A percentile compares a stretch with the other conserved stretches of the same genome.
Conservation (phyloP, 2,888 invertebrate species). For the Gryllus longicercus region DNA sequence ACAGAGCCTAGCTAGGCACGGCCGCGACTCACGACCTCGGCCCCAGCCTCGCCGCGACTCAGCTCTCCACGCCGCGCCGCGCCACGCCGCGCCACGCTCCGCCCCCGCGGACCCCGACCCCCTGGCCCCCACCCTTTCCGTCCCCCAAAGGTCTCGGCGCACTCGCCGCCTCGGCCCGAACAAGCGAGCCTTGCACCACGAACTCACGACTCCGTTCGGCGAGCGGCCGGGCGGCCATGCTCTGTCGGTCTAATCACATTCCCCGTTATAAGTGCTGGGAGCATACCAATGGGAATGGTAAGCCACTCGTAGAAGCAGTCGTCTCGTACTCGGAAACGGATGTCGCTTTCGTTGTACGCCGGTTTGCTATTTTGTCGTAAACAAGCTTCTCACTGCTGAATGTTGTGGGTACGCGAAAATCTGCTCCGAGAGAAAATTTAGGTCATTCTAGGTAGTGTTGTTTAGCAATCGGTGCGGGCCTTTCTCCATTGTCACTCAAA, state of each 20-base stretch:
- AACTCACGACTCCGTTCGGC: background rate
- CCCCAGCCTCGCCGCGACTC: background rate
- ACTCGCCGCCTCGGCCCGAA: background rate
- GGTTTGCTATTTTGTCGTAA: too few relatives aligned
- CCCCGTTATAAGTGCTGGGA: background rate
- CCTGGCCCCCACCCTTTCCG: background rate
- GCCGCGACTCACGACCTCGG: background rate
- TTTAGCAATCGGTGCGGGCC: too few relatives aligned
- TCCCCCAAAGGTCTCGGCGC: background rate
- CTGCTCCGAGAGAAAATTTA: too few relatives aligned
- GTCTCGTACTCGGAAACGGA: too few relatives aligned
- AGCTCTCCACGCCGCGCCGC: background rate
- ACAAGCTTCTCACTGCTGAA: too few relatives aligned
- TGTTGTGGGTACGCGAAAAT: too few relatives aligned
- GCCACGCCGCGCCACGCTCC: background rate
- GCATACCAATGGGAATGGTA: background rate
- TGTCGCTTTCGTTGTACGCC: too few relatives aligned
- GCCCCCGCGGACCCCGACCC: background rate
- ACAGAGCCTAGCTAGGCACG: background rate
- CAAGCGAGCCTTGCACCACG: constrained; percentile 6
- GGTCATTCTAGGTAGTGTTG: too few relatives aligned
- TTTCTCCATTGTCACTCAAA: too few relatives aligned
- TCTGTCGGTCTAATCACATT: background rate
- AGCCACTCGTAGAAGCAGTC: too few relatives aligned
- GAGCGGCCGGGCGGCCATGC: background rate